Evolutionary conservation across 2,888 invertebrate genomes (phyloP), one percentile per base, ranked within the genome.

Genomic region (Lasioglossum villosulum): DNA sequence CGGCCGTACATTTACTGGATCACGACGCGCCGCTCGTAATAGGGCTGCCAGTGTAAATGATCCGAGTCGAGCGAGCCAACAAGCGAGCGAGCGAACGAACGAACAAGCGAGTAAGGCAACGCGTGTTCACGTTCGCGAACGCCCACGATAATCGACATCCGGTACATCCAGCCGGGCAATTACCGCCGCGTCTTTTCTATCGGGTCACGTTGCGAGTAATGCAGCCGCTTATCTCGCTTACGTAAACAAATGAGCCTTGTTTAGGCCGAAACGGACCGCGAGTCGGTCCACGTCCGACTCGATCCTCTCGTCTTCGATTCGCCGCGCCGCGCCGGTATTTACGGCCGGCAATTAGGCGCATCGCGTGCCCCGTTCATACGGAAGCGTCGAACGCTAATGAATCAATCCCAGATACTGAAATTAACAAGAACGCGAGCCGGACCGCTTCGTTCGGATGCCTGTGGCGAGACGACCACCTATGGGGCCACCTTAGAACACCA

Each of bases 131-230:
- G 79, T 63, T 63, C 63, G 59, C 75, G 79, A 56, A 82, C 79
- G 73, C 86, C 83, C 71, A 76, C 82, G 86, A 42, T 74, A 68
- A 59, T 82, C 83, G 83, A 80, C 87, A 87, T 89, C 87, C 89
- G 85, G 85, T 81, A 78, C 72, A 80, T 80, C 71, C 66, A 72
- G n/a, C 42, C 75, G 8, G 37, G 52, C 70, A 73, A 80, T 89
- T 83, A 86, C 71, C 71, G 52, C 34, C 23, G 45, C 75, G 42
- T 72, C 78, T 84, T 74, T 66, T 78, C 82, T 66, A 78, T 81
- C 79, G 76, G 73, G 52, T 76, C 66, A 45, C 39, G 8, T 66
- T 37, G 48, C 27, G 45, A 83, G 48, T 39, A 75, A 72, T 37
- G 68, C 34, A 34, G n/a, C 8, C 59, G 39, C 72, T 42, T 72